Evolutionary conservation across 2,113 vertebrate genomes (phyloP).

Genomic region (Heterocephalus glaber): DNA sequence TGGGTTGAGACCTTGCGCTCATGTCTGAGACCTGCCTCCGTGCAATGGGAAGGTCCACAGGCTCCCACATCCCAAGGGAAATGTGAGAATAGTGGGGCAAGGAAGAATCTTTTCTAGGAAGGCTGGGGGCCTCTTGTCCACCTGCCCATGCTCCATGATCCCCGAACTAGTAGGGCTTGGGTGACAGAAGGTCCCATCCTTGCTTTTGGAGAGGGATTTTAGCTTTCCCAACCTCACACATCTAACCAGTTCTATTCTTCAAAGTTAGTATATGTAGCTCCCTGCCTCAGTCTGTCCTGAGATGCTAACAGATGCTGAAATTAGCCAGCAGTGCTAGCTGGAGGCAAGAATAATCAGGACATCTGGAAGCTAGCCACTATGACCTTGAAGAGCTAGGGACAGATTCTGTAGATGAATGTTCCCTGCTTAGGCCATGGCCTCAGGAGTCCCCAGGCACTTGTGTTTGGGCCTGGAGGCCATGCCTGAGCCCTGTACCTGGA

Average conservation of each 20-base stretch:
- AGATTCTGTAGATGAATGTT: background rate
- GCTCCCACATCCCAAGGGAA: background rate
- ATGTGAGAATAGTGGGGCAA: accelerated
- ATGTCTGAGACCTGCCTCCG: too few species aligned
- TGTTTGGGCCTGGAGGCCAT: accelerated
- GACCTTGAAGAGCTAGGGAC: background rate
- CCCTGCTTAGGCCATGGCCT: background rate
- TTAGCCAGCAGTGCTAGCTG: accelerated
- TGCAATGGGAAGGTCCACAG: background rate
- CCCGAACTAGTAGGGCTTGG: accelerated
- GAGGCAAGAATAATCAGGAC: too few species aligned
- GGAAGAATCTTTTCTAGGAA: background rate
- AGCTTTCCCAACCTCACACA: accelerated
- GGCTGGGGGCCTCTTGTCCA: background rate
- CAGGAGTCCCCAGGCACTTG: background rate
- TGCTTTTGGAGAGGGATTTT: background rate
- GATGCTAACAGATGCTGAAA: background rate
- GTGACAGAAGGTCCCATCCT: accelerated
- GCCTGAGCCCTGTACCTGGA: background rate
- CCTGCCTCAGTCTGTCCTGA: accelerated
- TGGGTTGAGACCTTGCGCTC: background rate
- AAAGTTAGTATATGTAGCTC: too few species aligned
- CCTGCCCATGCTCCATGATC: accelerated
- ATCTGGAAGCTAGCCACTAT: background rate
- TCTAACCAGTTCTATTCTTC: background rate